These are phyloP conservation scores for Rhynchophorus ferrugineus DNA, from an alignment of 1,140 invertebrate species.

Conservation along the genomic window DNA sequence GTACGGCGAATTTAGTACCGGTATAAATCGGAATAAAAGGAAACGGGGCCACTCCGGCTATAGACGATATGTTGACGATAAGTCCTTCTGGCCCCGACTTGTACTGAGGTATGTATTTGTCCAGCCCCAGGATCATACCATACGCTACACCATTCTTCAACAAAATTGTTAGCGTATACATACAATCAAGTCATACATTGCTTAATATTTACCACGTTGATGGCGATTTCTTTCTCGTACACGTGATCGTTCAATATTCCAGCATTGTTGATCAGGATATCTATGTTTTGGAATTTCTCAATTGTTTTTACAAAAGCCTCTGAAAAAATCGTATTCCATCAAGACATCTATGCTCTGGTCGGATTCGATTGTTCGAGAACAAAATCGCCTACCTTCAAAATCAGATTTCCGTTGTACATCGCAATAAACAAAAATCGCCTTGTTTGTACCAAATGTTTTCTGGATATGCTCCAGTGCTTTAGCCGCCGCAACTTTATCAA, in stretches of 20 bases:
- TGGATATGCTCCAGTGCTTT: conserved; percentile 27
- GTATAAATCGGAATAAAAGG: conserved; percentile 26
- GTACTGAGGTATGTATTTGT: conserved; percentile 32
- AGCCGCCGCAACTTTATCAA: conserved; percentile 22
- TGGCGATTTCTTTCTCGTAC: conserved; percentile 43
- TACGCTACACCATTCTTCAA: conserved; percentile 30
- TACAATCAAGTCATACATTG: neutral
- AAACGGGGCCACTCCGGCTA: conserved; percentile 20
- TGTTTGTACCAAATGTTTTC: conserved; percentile 30
- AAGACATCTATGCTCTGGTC: conserved; percentile 1
- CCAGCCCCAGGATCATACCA: conserved; percentile 28
- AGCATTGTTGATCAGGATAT: conserved; percentile 41
- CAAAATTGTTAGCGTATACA: neutral
- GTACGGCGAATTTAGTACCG: conserved; percentile 29
- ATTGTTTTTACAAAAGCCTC: conserved; percentile 34
- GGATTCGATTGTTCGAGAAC: neutral
- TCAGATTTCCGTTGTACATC: too few relatives aligned
- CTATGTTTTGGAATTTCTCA: conserved; percentile 30
- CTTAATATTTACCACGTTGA: conserved; percentile 43
- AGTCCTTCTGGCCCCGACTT: conserved; percentile 30
- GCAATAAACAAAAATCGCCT: conserved; percentile 29
- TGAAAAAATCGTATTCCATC: conserved; percentile 17
- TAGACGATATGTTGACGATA: conserved; percentile 32
- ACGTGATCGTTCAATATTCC: conserved; percentile 44
- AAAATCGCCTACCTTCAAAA: conserved; percentile 27